phyloP scores from a whole-genome alignment of 2,888 invertebrate genomes.

The Drosophila robusta region DNA sequence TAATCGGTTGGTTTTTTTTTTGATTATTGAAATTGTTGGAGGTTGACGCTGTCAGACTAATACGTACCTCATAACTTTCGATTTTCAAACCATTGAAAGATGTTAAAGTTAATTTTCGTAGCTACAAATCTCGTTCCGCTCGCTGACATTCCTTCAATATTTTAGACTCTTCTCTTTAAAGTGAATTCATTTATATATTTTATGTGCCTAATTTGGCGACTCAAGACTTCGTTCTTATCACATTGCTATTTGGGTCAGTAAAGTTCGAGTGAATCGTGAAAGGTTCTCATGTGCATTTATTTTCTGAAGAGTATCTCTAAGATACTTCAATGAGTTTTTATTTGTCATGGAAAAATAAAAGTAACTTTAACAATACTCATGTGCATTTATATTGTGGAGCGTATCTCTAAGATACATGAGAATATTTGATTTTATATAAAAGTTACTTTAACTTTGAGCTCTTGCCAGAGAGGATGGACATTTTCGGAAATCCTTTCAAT shows the following conservation, averaged over 20 bases:
- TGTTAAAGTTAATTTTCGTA: not conserved
- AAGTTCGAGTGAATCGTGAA: not conserved
- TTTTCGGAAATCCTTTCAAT: too few species aligned
- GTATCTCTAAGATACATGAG: too few species aligned
- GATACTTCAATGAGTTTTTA: not conserved
- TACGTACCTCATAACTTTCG: not conserved
- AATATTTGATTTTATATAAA: too few species aligned
- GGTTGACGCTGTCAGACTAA: constrained; percentile 4
- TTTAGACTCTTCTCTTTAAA: too few species aligned
- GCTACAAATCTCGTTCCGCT: too few species aligned
- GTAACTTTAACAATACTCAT: not conserved
- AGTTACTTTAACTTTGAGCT: too few species aligned
- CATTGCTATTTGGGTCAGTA: not conserved
- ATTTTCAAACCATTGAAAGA: not conserved
- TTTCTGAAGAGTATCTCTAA: not conserved
- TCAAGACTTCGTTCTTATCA: too few species aligned
- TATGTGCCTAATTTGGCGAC: too few species aligned
- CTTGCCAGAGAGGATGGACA: too few species aligned
- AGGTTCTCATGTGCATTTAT: not conserved
- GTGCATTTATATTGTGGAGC: too few species aligned
- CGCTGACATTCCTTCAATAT: too few species aligned
- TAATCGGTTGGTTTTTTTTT: constrained; percentile 20
- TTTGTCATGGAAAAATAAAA: not conserved
- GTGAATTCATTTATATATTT: too few species aligned
- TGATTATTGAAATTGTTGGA: not conserved